These are phyloP conservation scores for Notarius lentiginosus DNA, from an alignment of 2,113 vertebrate species.

Conservation along the genomic window DNA sequence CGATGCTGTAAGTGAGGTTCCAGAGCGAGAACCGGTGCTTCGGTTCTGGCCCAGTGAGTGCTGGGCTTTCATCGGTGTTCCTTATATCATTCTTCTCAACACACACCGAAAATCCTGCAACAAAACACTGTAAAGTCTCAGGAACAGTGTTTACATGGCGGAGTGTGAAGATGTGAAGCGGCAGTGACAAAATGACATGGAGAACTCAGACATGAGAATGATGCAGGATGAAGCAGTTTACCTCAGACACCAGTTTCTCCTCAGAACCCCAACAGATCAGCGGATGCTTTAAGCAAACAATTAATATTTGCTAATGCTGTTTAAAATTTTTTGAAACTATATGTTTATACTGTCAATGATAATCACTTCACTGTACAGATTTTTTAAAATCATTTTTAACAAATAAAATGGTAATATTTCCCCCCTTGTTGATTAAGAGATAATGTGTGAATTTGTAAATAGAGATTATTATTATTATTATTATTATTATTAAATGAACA, in stretches of 20 bases:
- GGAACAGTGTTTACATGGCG: not conserved
- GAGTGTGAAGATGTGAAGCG: not conserved
- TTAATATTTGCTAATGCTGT: not conserved
- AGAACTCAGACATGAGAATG: not conserved
- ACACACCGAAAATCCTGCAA: constrained; percentile 81
- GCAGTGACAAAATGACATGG: not conserved
- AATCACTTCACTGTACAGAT: not conserved
- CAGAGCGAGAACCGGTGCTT: constrained; percentile 91
- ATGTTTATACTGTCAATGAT: not conserved
- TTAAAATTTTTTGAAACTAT: not conserved
- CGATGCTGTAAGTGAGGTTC: constrained; percentile 89
- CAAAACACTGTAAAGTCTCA: constrained; percentile 79
- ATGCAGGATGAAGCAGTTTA: not conserved
- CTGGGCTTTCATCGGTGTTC: constrained; percentile 96
- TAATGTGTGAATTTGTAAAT: not conserved
- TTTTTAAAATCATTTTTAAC: not conserved
- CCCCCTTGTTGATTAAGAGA: not conserved
- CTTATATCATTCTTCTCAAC: constrained; percentile 90
- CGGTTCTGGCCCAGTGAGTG: constrained; percentile 98
- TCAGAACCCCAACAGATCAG: not conserved
- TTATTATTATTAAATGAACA: not conserved
- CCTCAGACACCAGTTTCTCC: not conserved
- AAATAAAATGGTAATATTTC: not conserved
- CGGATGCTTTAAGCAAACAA: not conserved
- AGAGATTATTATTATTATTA: not conserved